phyloP scores from a whole-genome alignment of 2,797 vertebrate species.

The Miichthys miiuy region DNA sequence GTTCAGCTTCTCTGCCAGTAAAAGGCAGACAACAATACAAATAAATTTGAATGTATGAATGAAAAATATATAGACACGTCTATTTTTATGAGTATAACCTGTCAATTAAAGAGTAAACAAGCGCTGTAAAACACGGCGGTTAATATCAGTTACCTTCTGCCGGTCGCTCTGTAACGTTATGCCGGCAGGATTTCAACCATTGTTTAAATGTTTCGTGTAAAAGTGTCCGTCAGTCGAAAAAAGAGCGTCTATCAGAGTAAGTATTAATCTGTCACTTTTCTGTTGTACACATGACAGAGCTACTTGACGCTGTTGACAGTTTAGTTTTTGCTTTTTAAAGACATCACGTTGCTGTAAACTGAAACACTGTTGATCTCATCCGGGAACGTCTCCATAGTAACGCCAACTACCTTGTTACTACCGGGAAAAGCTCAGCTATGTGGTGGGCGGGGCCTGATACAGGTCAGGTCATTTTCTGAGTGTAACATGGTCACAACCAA shows the following conservation, averaged over 20 bases:
- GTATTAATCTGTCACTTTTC: neutral
- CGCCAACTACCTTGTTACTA: conserved; percentile 30
- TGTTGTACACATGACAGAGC: neutral
- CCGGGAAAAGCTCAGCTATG: neutral
- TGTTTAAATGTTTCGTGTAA: neutral
- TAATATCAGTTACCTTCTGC: conserved; percentile 22
- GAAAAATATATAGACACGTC: neutral
- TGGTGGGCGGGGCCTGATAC: conserved; percentile 6
- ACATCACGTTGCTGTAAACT: conserved; percentile 38
- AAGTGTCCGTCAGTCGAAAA: neutral
- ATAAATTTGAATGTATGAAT: neutral
- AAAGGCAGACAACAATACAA: neutral
- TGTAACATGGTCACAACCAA: neutral
- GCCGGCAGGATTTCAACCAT: conserved; percentile 14
- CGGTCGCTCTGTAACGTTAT: neutral
- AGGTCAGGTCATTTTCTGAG: neutral
- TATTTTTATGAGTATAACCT: neutral
- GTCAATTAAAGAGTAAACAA: neutral
- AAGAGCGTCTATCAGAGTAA: too few species aligned
- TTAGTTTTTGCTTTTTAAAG: conserved; percentile 1
- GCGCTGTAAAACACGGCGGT: neutral
- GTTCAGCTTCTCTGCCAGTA: conserved; percentile 4
- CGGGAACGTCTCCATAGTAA: conserved; percentile 48
- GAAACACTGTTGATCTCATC: conserved; percentile 43
- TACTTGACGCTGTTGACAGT: neutral